A percentile compares a stretch with the other conserved stretches of the same genome.
Conservation (phyloP, 2,888 invertebrate species). For the Sminthurides aquaticus region DNA sequence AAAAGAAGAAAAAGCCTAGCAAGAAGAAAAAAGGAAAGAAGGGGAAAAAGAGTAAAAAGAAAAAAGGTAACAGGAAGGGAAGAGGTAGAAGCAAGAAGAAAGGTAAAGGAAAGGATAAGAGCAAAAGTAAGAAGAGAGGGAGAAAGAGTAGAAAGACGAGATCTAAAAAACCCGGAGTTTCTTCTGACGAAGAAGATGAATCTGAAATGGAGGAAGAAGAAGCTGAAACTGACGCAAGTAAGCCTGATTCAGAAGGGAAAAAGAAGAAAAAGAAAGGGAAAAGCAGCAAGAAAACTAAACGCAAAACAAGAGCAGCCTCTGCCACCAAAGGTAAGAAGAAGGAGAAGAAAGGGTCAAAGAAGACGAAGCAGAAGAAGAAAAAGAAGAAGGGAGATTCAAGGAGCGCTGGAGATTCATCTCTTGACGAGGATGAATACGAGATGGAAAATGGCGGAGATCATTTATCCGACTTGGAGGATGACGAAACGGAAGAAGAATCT, state of each 20-base stretch:
- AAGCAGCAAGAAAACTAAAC: not conserved
- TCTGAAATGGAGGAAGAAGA: not conserved
- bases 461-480: not conserved
- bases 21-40: conserved; percentile 10
- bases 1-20: too few species aligned
- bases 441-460: too few species aligned
- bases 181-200: not conserved
- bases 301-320: not conserved
- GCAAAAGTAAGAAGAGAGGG: not conserved
- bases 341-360: conserved; percentile 4
- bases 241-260: too few species aligned
- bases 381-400: not conserved
- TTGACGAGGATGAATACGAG: too few species aligned
- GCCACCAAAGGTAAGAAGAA: not conserved
- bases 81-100: not conserved
- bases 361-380: conserved; percentile 10
- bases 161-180: not conserved
- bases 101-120: not conserved
- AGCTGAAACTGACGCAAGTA: not conserved
- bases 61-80: conserved; percentile 1
- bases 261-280: not conserved
- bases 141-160: not conserved
- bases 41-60: conserved; percentile 12
- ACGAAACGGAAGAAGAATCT: not conserved
- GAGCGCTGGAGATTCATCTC: not conserved